Evolutionary conservation across 2,113 vertebrate genomes (phyloP).

Genomic region (Lophius piscatorius): DNA sequence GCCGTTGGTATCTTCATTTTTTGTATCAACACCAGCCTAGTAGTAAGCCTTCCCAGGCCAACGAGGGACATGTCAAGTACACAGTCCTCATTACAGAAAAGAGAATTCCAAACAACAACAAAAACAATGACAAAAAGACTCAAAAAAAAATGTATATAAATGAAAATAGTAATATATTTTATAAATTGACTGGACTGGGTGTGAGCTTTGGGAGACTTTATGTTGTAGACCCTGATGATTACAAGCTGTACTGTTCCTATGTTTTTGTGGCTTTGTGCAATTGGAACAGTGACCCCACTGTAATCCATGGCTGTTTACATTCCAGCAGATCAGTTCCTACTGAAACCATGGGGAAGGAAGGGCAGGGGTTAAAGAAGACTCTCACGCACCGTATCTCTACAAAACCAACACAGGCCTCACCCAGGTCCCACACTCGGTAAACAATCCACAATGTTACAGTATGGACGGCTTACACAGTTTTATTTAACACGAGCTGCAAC

Average conservation of each 20-base stretch:
- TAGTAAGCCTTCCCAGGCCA: background rate
- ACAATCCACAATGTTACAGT: conserved; percentile 35
- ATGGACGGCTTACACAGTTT: background rate
- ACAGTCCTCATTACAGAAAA: conserved; percentile 5
- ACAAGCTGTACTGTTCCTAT: conserved; percentile 62
- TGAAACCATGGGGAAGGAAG: conserved; percentile 66
- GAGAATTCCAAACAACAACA: background rate
- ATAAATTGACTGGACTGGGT: conserved; percentile 2
- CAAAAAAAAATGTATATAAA: background rate
- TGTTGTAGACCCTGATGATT: conserved; percentile 44
- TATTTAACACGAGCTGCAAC: conserved; percentile 4
- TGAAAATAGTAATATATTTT: conserved; percentile 9
- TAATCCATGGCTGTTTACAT: conserved; percentile 75
- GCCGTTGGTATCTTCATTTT: too few species aligned
- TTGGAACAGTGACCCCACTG: conserved; percentile 65
- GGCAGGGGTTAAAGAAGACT: conserved; percentile 68
- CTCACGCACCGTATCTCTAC: conserved; percentile 56
- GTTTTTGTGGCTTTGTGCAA: conserved; percentile 62
- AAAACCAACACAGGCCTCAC: conserved; percentile 47
- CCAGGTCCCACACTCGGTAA: conserved; percentile 40
- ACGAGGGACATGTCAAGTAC: conserved; percentile 1
- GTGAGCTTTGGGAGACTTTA: conserved; percentile 22
- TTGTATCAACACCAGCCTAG: too few species aligned
- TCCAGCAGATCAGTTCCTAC: conserved; percentile 73
- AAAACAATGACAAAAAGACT: background rate